phyloP scores from a whole-genome alignment of 2,113 vertebrate genomes.

The Hemibates koningsi region DNA sequence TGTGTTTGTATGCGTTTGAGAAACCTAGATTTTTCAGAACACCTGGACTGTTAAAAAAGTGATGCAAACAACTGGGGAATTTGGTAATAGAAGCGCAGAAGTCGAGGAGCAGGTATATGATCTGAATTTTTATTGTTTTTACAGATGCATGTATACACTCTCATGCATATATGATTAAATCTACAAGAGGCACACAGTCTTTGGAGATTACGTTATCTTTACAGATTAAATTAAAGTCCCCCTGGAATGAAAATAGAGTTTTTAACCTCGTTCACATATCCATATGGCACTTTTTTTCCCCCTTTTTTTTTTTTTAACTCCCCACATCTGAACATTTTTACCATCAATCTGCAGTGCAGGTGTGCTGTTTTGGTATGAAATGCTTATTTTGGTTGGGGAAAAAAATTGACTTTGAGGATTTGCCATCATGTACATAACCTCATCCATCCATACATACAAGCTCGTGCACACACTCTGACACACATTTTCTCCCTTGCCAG shows the following conservation, averaged over 20 bases:
- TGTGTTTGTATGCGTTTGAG: not conserved
- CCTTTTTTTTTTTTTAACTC: not conserved
- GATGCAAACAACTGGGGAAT: not conserved
- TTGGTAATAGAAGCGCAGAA: not conserved
- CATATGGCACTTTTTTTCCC: not conserved
- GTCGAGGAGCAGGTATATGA: not conserved
- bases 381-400: not conserved
- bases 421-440: not conserved
- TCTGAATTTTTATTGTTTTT: not conserved
- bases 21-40: not conserved
- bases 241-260: not conserved
- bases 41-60: not conserved
- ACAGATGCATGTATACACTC: not conserved
- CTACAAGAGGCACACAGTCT: not conserved
- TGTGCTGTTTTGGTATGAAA: not conserved
- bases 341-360: not conserved
- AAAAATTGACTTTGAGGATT: not conserved
- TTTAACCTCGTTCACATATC: not conserved
- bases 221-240: not conserved
- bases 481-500: constrained; percentile 21
- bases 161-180: not conserved
- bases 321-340: not conserved
- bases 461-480: not conserved
- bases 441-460: not conserved
- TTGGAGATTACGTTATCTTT: not conserved